phyloP scores from a whole-genome alignment of 2,888 invertebrate species.

The Euzophera pinguis region DNA sequence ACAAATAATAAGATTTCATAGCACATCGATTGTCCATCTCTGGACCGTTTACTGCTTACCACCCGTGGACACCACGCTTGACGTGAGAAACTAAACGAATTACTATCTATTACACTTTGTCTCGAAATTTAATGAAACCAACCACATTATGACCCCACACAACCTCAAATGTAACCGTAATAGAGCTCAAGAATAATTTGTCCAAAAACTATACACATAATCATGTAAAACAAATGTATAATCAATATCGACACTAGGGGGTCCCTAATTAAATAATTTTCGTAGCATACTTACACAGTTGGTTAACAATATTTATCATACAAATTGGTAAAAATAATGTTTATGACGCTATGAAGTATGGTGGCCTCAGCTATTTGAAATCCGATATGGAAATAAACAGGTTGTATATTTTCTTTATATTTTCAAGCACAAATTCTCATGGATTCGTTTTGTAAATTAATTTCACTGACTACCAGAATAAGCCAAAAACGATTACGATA shows the following conservation, averaged over 20 bases:
- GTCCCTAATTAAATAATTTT: constrained; percentile 60
- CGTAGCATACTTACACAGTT: constrained; percentile 22
- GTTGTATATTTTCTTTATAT: constrained; percentile 35
- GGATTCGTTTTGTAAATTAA: constrained; percentile 6
- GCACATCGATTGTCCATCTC: constrained; percentile 12
- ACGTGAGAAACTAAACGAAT: constrained; percentile 58
- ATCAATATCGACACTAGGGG: constrained; percentile 46
- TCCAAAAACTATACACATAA: constrained; percentile 7
- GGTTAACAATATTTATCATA: constrained; percentile 40
- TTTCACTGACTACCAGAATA: constrained; percentile 11
- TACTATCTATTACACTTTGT: constrained; percentile 36
- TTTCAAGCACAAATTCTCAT: constrained; percentile 24
- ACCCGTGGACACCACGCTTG: constrained; percentile 40
- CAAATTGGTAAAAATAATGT: constrained; percentile 51
- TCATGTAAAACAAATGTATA: constrained; percentile 39
- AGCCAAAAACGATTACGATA: constrained; percentile 6
- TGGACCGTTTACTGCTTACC: constrained; percentile 23
- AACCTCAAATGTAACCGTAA: background rate
- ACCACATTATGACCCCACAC: constrained; percentile 19
- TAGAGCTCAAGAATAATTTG: constrained; percentile 7
- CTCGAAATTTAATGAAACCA: constrained; percentile 30
- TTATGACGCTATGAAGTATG: constrained; percentile 38
- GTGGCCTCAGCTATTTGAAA: constrained; percentile 45
- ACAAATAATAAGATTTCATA: constrained; percentile 17
- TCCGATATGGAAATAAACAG: constrained; percentile 45